phyloP scores from a whole-genome alignment of 2,888 invertebrate genomes.

The Clitarchus hookeri region DNA sequence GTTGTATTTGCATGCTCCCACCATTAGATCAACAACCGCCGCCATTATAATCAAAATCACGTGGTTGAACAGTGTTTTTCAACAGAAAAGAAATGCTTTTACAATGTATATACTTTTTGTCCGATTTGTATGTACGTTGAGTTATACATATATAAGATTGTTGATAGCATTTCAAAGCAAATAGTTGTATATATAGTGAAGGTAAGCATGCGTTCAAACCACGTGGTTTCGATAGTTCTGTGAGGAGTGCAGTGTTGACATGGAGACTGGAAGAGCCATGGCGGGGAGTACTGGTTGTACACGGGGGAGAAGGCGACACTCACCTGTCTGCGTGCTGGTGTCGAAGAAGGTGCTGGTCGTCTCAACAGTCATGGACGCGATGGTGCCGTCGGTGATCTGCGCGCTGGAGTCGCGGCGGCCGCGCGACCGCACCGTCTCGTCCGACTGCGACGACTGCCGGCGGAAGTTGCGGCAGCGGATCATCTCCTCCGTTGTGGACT shows the following conservation, averaged over 20 bases:
- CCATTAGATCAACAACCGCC: too few relatives aligned
- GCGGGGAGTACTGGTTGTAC: not conserved
- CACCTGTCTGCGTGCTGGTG: slow-evolving; percentile 91
- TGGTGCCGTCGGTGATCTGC: slow-evolving; percentile 89
- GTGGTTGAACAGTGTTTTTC: too few relatives aligned
- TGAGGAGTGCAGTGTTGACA: not conserved
- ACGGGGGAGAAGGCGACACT: slow-evolving; percentile 53
- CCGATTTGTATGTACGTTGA: too few relatives aligned
- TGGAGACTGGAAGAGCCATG: too few relatives aligned
- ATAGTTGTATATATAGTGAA: not conserved
- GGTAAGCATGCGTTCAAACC: too few relatives aligned
- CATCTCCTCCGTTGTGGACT: slow-evolving; percentile 92
- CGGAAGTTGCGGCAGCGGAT: slow-evolving; percentile 88
- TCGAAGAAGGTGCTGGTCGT: slow-evolving; percentile 92
- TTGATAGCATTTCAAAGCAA: too few relatives aligned
- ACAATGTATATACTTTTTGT: too few relatives aligned
- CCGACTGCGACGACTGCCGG: slow-evolving; percentile 88
- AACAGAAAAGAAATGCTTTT: too few relatives aligned
- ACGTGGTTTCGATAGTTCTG: not conserved
- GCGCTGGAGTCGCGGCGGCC: slow-evolving; percentile 84
- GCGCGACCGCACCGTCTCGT: slow-evolving; percentile 64
- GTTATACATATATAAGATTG: too few relatives aligned
- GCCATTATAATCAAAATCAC: too few relatives aligned
- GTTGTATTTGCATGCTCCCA: too few relatives aligned
- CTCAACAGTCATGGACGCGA: slow-evolving; percentile 91